Evolutionary conservation across 2,888 invertebrate species (phyloP).

Genomic region (Aleiodes leptofemur): DNA sequence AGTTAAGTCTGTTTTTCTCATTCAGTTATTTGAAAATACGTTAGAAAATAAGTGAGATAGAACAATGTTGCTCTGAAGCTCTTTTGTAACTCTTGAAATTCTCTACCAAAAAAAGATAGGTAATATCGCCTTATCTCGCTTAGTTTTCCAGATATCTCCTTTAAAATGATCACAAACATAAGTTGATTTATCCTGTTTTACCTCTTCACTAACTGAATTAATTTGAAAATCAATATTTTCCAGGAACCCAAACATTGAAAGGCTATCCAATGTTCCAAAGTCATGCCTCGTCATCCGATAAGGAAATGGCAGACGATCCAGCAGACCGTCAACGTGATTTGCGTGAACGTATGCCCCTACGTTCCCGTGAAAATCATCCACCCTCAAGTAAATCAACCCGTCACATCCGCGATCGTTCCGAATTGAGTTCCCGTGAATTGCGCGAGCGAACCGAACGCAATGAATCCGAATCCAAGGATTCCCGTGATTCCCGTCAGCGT

Average conservation of each 20-base stretch:
- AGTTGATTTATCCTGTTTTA: neutral
- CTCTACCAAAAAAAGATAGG: no score
- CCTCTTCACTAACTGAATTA: neutral
- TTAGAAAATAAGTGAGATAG: no score
- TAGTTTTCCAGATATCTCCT: no score
- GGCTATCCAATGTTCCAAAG: constrained; percentile 74
- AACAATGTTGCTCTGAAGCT: no score
- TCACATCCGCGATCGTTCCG: constrained; percentile 67
- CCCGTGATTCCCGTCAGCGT: constrained; percentile 62
- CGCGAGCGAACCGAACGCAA: constrained; percentile 54
- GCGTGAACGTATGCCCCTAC: constrained; percentile 68
- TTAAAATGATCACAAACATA: neutral
- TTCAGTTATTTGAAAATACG: no score
- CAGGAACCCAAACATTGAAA: constrained; percentile 73
- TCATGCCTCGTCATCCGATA: constrained; percentile 72
- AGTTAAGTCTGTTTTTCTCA: no score
- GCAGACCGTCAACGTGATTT: constrained; percentile 67
- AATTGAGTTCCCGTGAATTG: constrained; percentile 62
- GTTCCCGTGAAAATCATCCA: constrained; percentile 73
- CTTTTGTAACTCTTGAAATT: no score
- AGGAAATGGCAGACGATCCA: constrained; percentile 72
- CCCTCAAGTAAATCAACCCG: constrained; percentile 65
- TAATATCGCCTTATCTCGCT: no score
- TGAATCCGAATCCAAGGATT: constrained; percentile 58
- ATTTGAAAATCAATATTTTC: constrained; percentile 25